Percentiles rank a stretch among this genome's conserved stretches.
Conservation (phyloP, 2,113 vertebrate genomes). For the Pseudorhombus dupliciocellatus region DNA sequence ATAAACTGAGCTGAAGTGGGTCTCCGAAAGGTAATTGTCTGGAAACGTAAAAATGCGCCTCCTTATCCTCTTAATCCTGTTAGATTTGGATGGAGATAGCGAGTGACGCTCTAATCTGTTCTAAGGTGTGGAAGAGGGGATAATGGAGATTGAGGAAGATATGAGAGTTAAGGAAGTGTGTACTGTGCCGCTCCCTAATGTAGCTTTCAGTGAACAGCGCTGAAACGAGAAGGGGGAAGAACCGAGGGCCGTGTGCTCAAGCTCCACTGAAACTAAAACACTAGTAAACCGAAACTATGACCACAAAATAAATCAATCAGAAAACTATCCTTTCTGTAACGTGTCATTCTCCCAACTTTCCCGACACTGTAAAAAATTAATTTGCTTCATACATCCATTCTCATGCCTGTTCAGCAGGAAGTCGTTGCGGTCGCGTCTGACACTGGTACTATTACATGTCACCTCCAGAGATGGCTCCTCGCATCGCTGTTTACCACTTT, state of each 20-base stretch:
- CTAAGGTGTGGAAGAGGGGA: constrained; percentile 73
- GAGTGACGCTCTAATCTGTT: constrained; percentile 65
- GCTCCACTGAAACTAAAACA: neutral
- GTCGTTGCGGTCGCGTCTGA: constrained; percentile 74
- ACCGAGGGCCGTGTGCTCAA: constrained; percentile 1
- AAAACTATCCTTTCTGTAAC: neutral
- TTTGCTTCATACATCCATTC: constrained; percentile 8
- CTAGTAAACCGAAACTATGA: constrained; percentile 1
- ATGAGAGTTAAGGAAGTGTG: constrained; percentile 29
- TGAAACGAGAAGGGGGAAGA: neutral
- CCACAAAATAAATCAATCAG: neutral
- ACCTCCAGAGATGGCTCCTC: constrained; percentile 69
- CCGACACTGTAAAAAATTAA: neutral
- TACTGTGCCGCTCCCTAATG: neutral
- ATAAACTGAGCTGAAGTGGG: constrained; percentile 47
- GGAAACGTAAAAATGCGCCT: constrained; percentile 64
- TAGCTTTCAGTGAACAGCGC: constrained; percentile 16
- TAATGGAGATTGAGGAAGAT: constrained; percentile 67
- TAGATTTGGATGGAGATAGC: constrained; percentile 70
- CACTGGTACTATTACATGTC: constrained; percentile 79
- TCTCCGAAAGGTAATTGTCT: constrained; percentile 74
- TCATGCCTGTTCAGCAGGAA: constrained; percentile 78
- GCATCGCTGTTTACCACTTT: constrained; percentile 70
- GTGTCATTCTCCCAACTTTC: constrained; percentile 27
- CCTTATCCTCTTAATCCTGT: constrained; percentile 74